phyloP scores from a whole-genome alignment of 2,797 vertebrate species.

The Philypnodon macrostomus region DNA sequence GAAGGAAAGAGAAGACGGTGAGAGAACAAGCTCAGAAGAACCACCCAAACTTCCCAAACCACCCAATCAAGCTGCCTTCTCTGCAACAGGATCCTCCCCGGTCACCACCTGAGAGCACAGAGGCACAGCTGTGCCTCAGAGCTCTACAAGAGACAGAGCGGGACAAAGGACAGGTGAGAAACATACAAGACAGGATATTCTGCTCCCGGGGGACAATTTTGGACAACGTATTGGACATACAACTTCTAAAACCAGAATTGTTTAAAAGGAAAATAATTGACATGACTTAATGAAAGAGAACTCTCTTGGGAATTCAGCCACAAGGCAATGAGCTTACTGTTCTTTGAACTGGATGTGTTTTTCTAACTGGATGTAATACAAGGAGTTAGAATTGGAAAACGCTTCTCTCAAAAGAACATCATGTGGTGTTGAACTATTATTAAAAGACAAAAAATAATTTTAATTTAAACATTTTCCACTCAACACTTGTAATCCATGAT shows the following conservation, averaged over 20 bases:
- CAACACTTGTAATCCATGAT: conserved; percentile 29
- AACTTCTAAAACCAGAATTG: no score
- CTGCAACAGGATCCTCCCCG: conserved; percentile 68
- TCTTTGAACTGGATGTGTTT: conserved; percentile 47
- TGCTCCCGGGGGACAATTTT: conserved; percentile 19
- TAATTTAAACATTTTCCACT: background rate
- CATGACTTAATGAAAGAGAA: conserved; percentile 12
- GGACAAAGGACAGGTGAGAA: conserved; percentile 48
- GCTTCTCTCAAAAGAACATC: conserved; percentile 25
- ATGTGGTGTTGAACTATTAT: conserved; percentile 27
- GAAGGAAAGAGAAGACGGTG: conserved; percentile 10
- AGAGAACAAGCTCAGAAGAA: conserved; percentile 40
- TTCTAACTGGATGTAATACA: conserved; percentile 41
- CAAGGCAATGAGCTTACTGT: conserved; percentile 54
- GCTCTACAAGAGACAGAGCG: conserved; percentile 35
- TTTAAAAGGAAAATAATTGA: background rate
- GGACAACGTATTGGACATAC: conserved; percentile 11
- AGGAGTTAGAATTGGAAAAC: conserved; percentile 5
- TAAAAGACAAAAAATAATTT: no score
- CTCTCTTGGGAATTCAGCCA: conserved; percentile 49
- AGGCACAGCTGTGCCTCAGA: conserved; percentile 61
- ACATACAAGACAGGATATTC: conserved; percentile 11
- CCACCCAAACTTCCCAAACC: conserved; percentile 70
- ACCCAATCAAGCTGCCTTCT: conserved; percentile 66
- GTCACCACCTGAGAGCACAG: conserved; percentile 68